Evolutionary conservation across 2,113 vertebrate species (phyloP).

Genomic region (Oreochromis niloticus): DNA sequence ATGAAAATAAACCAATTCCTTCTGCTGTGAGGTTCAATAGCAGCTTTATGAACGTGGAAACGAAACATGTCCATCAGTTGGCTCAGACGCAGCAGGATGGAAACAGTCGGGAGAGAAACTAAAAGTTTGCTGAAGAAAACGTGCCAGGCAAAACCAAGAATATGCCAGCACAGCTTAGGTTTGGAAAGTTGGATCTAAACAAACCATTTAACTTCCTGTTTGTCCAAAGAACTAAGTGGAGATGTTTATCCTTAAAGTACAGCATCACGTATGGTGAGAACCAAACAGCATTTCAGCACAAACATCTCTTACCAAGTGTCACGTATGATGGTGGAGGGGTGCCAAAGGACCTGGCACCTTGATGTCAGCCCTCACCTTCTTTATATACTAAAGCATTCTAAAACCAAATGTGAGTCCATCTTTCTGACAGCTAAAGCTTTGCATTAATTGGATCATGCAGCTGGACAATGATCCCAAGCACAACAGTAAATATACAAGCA

Average conservation of each 20-base stretch:
- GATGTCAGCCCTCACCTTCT: neutral
- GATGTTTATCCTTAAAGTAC: neutral
- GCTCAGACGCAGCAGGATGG: neutral
- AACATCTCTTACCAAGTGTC: neutral
- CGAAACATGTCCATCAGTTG: neutral
- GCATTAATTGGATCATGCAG: neutral
- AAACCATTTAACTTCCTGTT: neutral
- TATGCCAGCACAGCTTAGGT: neutral
- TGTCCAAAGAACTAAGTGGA: neutral
- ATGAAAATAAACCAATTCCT: neutral
- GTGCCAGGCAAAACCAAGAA: neutral
- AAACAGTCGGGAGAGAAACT: neutral
- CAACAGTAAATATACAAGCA: neutral
- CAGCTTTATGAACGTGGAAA: neutral
- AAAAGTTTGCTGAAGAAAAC: neutral
- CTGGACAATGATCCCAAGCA: neutral
- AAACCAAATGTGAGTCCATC: neutral
- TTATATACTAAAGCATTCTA: fast-evolving
- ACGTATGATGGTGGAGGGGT: fast-evolving
- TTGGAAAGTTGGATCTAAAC: neutral
- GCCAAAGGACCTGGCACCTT: neutral
- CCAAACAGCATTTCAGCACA: neutral
- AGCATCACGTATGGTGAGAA: fast-evolving
- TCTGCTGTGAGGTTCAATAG: neutral
- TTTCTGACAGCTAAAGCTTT: neutral